Evolutionary conservation across 2,797 vertebrate genomes (phyloP).

Genomic region (Sebastes steindachneri): DNA sequence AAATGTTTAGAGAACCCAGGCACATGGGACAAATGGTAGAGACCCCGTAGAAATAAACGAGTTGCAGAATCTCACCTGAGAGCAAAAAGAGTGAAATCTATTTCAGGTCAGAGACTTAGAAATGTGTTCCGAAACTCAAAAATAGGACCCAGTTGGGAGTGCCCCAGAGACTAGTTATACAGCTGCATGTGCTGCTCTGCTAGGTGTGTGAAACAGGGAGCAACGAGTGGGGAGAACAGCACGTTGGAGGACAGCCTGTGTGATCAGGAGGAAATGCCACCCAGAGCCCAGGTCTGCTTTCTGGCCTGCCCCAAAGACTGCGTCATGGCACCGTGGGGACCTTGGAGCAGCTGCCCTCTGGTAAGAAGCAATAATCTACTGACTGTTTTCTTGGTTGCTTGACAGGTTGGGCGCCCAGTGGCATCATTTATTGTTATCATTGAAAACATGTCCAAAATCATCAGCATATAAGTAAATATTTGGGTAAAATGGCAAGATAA

Average conservation of each 20-base stretch:
- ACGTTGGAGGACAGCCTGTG: slow-evolving; percentile 84
- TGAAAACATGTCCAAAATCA: not conserved
- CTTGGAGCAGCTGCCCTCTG: slow-evolving; percentile 90
- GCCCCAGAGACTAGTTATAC: slow-evolving; percentile 45
- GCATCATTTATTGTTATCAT: not conserved
- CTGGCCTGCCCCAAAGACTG: slow-evolving; percentile 92
- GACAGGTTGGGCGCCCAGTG: not conserved
- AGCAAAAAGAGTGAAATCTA: not conserved
- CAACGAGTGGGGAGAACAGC: slow-evolving; percentile 63
- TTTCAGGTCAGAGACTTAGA: slow-evolving; percentile 20
- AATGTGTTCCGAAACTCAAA: slow-evolving; percentile 20
- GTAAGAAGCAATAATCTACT: slow-evolving; percentile 75
- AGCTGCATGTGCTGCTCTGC: slow-evolving; percentile 29
- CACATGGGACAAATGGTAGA: not conserved
- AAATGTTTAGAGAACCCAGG: not conserved
- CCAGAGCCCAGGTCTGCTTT: slow-evolving; percentile 85
- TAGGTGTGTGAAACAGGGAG: slow-evolving; percentile 88
- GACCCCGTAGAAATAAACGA: not conserved
- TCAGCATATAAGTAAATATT: not conserved
- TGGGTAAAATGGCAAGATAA: not conserved
- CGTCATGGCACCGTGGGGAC: slow-evolving; percentile 90
- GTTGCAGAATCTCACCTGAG: not conserved
- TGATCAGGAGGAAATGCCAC: slow-evolving; percentile 85
- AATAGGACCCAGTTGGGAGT: slow-evolving; percentile 3
- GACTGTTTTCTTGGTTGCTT: not conserved